Evolutionary conservation across 2,113 vertebrate species (phyloP).

Genomic region (Chelonoidis abingdonii): DNA sequence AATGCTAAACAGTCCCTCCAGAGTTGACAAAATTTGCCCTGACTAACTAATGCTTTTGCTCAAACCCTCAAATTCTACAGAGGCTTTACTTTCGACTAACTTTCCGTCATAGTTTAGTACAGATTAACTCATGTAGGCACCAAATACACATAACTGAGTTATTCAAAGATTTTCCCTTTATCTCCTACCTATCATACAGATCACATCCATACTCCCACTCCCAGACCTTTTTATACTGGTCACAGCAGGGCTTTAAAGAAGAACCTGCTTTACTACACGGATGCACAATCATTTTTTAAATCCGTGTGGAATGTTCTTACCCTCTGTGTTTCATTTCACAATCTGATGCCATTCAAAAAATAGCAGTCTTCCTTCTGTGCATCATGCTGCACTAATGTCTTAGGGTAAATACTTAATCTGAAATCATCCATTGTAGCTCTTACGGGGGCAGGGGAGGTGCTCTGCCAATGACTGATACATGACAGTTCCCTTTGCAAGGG

Average conservation of each 20-base stretch:
- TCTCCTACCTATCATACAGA: not conserved
- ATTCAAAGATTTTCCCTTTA: slow-evolving; percentile 43
- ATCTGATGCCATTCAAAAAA: slow-evolving; percentile 60
- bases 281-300: slow-evolving; percentile 45
- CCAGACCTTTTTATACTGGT: slow-evolving; percentile 37
- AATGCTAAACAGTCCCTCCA: not conserved
- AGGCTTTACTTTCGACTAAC: slow-evolving; percentile 42
- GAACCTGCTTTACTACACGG: slow-evolving; percentile 47
- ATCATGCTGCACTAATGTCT: slow-evolving; percentile 16
- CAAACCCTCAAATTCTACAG: not conserved
- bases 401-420: slow-evolving; percentile 49
- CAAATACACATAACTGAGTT: slow-evolving; percentile 5
- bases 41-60: slow-evolving; percentile 32
- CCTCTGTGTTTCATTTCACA: slow-evolving; percentile 49
- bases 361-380: slow-evolving; percentile 35
- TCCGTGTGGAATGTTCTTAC: slow-evolving; percentile 27
- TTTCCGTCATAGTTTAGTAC: slow-evolving; percentile 48
- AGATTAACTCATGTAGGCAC: slow-evolving; percentile 28
- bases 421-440: not conserved
- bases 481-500: not conserved
- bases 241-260: slow-evolving; percentile 49
- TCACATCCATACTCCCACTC: slow-evolving; percentile 35
- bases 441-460: not conserved
- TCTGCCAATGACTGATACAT: not conserved
- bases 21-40: slow-evolving; percentile 4